Conservation (phyloP, 2,888 invertebrate genomes). For the Drosophila kambysellisi region DNA sequence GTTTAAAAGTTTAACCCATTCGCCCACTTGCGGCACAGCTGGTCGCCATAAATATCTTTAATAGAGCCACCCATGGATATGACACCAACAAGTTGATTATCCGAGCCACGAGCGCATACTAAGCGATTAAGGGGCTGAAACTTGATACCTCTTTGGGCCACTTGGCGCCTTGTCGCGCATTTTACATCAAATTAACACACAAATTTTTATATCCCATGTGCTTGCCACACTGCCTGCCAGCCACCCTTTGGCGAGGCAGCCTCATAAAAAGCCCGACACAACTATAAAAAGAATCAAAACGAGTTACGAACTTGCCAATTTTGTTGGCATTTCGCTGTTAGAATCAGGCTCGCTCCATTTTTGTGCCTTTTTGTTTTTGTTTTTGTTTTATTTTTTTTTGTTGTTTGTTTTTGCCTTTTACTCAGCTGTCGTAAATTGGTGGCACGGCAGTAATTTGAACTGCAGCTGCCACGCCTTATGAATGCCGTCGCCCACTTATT, state of each 20-base stretch:
- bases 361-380: conserved; percentile 22
- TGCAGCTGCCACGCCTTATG: conserved; percentile 44
- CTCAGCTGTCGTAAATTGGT: conserved; percentile 64
- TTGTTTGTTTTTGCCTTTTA: conserved; percentile 15
- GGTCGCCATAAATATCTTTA: conserved; percentile 1
- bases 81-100: conserved; percentile 33
- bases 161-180: conserved; percentile 66
- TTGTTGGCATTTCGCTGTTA: conserved; percentile 47
- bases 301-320: conserved; percentile 72
- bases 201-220: conserved; percentile 70
- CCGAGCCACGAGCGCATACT: conserved; percentile 16
- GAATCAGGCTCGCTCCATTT: conserved; percentile 2
- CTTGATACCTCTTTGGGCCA: conserved; percentile 30
- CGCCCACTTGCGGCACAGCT: background rate
- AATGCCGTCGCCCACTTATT: conserved; percentile 36
- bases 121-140: conserved; percentile 49
- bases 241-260: conserved; percentile 5
- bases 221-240: conserved; percentile 1
- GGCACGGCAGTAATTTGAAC: conserved; percentile 58
- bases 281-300: conserved; percentile 79
- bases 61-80: background rate
- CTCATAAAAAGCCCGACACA: conserved; percentile 66
- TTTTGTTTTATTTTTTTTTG: conserved; percentile 7
- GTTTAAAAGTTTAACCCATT: conserved; percentile 1
- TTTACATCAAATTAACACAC: conserved; percentile 76